Percentiles rank a stretch among this genome's conserved stretches.
These are phyloP conservation scores for Pissodes strobi DNA, from an alignment of 1,140 invertebrate genomes.

Conservation along the genomic window DNA sequence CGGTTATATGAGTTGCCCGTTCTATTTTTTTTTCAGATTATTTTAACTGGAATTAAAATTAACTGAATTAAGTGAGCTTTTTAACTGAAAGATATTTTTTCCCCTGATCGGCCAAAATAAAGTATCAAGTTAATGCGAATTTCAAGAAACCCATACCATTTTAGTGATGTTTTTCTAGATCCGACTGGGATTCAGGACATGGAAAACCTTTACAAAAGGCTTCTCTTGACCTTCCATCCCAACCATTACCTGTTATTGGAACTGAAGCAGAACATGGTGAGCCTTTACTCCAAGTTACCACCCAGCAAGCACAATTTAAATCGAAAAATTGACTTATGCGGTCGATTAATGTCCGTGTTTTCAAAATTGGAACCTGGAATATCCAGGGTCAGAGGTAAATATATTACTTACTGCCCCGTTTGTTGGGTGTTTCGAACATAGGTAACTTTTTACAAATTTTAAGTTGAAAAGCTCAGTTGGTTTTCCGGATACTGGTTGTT, in stretches of 20 bases:
- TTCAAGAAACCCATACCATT: no score
- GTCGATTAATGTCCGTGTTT: conserved; percentile 67
- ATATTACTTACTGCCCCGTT: no score
- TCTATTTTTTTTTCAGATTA: no score
- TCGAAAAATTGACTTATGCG: conserved; percentile 68
- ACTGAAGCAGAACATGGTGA: conserved; percentile 67
- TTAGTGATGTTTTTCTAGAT: conserved; percentile 49
- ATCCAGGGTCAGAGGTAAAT: conserved; percentile 71
- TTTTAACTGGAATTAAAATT: no score
- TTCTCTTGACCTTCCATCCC: conserved; percentile 68
- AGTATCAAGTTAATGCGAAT: no score
- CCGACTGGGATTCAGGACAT: conserved; percentile 55
- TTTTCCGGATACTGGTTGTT: no score
- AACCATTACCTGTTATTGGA: conserved; percentile 68
- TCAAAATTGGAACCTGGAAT: conserved; percentile 74
- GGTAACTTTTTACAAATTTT: neutral
- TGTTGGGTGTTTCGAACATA: no score
- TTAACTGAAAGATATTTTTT: no score
- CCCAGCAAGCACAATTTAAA: conserved; percentile 61
- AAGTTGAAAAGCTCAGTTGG: no score
- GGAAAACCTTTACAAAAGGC: conserved; percentile 66
- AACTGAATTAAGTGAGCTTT: no score
- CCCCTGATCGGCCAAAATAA: no score
- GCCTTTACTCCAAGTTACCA: conserved; percentile 63
- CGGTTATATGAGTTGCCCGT: no score